These are phyloP conservation scores for Leucophenga maculata DNA, from an alignment of 2,888 invertebrate species.

Conservation along the genomic window DNA sequence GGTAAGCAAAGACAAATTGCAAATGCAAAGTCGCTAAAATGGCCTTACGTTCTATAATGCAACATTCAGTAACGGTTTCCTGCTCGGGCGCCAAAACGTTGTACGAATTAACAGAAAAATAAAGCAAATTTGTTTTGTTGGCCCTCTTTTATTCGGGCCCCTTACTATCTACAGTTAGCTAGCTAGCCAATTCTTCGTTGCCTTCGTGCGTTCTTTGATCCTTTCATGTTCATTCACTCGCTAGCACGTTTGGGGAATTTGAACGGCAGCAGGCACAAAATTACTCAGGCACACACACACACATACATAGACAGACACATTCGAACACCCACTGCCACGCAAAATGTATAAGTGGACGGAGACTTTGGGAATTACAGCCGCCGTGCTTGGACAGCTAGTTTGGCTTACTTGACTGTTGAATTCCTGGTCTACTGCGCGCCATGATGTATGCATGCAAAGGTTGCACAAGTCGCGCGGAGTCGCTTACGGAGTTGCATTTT, in stretches of 20 bases:
- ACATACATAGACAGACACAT: too few relatives aligned
- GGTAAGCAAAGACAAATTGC: slow-evolving; percentile 20
- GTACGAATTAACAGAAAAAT: too few relatives aligned
- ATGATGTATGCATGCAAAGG: slow-evolving; percentile 10
- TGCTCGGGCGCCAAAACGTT: too few relatives aligned
- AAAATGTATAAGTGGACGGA: slow-evolving; percentile 19
- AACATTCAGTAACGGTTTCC: background rate
- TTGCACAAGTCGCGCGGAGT: background rate
- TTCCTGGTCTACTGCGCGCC: background rate
- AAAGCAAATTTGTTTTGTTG: too few relatives aligned
- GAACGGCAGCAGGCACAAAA: slow-evolving; percentile 15
- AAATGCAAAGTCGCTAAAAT: slow-evolving; percentile 14
- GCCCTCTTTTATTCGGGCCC: too few relatives aligned
- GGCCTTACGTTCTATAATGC: background rate
- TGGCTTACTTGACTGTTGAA: too few relatives aligned
- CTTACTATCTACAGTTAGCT: too few relatives aligned
- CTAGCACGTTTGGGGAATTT: background rate
- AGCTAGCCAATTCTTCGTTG: too few relatives aligned
- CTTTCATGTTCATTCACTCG: slow-evolving; percentile 4
- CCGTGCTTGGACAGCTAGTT: background rate
- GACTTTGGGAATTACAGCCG: slow-evolving; percentile 16
- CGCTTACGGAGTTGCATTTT: slow-evolving; percentile 9
- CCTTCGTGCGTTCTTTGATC: background rate
- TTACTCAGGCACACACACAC: too few relatives aligned
- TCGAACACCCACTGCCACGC: background rate